Percentiles rank a stretch among this genome's conserved stretches.
Evolutionary conservation across 2,113 vertebrate species (phyloP).

Genomic region (Fulmarus glacialis): DNA sequence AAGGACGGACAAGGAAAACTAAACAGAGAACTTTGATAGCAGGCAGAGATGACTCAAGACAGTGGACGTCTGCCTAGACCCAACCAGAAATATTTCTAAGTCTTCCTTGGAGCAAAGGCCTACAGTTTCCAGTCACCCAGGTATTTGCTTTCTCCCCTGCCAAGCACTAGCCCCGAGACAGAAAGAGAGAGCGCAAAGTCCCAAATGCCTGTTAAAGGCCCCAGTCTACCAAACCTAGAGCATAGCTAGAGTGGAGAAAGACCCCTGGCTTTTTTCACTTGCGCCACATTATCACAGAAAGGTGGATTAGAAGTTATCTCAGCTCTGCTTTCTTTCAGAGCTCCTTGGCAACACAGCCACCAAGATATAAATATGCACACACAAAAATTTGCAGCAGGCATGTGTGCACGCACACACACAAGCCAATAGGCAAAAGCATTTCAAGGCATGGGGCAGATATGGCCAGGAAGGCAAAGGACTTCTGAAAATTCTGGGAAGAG

Average conservation of each 20-base stretch:
- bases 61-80: not conserved
- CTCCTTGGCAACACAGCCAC: constrained; percentile 82
- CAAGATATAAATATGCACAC: constrained; percentile 83
- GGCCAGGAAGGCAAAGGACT: not conserved
- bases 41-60: not conserved
- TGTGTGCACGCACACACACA: not conserved
- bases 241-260: constrained; percentile 42
- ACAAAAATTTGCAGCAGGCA: constrained; percentile 54
- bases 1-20: not conserved
- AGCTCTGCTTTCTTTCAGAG: constrained; percentile 85
- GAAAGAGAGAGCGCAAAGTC: not conserved
- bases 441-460: not conserved
- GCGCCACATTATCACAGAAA: constrained; percentile 86
- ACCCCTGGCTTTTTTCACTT: constrained; percentile 86
- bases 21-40: not conserved
- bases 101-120: not conserved
- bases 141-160: not conserved
- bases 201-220: constrained; percentile 57
- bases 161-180: not conserved
- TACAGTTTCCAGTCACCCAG: not conserved
- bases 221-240: constrained; percentile 38
- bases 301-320: constrained; percentile 89
- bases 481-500: not conserved
- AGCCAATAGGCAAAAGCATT: constrained; percentile 37
- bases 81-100: not conserved